Base-by-base conservation (phyloP, 2,888 invertebrate genomes). In the Torymus tubicola region DNA sequence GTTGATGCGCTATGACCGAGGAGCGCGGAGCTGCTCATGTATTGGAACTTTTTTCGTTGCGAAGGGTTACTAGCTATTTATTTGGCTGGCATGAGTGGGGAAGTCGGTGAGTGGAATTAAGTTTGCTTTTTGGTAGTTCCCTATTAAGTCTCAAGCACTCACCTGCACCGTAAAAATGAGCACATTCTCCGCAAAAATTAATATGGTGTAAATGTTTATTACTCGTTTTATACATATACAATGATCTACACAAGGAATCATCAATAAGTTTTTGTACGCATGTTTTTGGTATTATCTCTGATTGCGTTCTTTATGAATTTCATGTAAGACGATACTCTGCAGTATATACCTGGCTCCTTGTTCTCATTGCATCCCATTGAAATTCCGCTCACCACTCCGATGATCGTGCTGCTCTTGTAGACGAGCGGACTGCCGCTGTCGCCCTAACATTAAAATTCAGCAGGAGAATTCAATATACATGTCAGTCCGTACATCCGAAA, bases 371-470 rank as follows among this genome's bases (percentile, higher is more conserved):
- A 81, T 2, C 79, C 81, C 0, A 79, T 53, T 5, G 81, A 63
- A 16, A 81, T 76, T 11, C 79, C 79, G 18, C 69, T 81, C 4
- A 79, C 75, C 11, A 81, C 69, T 42, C 78, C 81, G 12, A 81
- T 76, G 12, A 81, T 76, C 12, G 72, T 81, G 24, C 69, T 76
- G 0, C n/a, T 10, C 16, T 70, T 79, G 63, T 78, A 75, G 12
- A 81, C 79, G 2, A 81, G 69, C 12, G 79, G 81, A 21, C 81
- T 57, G 2, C 81, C 81, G 24, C 81, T 81, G 31, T 81, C 79
- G 12, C 81, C 81, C 81, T 81, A 42, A 24, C 3, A 24, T 24
- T 24, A 24, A 24, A 24, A 24, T 24, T 24, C 24, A 24, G 3
- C 24, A 2, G 2, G 3, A 24, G 24, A 24, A 42, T 14, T 42